A percentile compares a stretch with the other conserved stretches of the same genome.
Evolutionary conservation across 2,888 invertebrate genomes (phyloP).

Genomic region (Prionchulus punctatus): DNA sequence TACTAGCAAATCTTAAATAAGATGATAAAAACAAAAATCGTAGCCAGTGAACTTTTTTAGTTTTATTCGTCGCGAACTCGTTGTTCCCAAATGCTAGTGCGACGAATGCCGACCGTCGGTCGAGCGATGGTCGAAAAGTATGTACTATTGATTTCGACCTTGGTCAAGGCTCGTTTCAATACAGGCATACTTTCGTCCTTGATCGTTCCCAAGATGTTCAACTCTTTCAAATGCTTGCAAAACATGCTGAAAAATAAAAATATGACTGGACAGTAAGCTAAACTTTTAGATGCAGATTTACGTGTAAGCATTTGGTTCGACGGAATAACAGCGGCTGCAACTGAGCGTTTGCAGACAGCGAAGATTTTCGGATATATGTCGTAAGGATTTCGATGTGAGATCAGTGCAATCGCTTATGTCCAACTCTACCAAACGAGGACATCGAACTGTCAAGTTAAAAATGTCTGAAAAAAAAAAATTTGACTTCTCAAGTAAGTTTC

Average conservation of each 20-base stretch:
- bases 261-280: neutral
- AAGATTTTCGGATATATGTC: constrained; percentile 43
- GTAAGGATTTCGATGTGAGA: constrained; percentile 48
- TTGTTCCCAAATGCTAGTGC: constrained; percentile 78
- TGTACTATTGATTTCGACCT: constrained; percentile 54
- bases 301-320: constrained; percentile 52
- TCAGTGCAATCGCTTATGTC: constrained; percentile 72
- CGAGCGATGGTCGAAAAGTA: constrained; percentile 64
- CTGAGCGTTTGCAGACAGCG: constrained; percentile 39
- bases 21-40: no score
- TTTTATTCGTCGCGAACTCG: constrained; percentile 51
- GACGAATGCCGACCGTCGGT: constrained; percentile 67
- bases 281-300: no score
- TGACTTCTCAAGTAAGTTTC: no score
- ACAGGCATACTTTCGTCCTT: constrained; percentile 43
- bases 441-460: constrained; percentile 46
- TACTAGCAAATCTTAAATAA: no score
- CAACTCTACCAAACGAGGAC: constrained; percentile 57
- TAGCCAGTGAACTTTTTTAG: no score
- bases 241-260: neutral
- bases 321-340: constrained; percentile 58
- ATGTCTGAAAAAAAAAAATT: no score
- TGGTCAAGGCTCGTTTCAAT: constrained; percentile 42
- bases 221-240: constrained; percentile 45
- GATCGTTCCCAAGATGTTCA: constrained; percentile 67